phyloP scores from a whole-genome alignment of 2,797 vertebrate species.

The Florisuga fusca region DNA sequence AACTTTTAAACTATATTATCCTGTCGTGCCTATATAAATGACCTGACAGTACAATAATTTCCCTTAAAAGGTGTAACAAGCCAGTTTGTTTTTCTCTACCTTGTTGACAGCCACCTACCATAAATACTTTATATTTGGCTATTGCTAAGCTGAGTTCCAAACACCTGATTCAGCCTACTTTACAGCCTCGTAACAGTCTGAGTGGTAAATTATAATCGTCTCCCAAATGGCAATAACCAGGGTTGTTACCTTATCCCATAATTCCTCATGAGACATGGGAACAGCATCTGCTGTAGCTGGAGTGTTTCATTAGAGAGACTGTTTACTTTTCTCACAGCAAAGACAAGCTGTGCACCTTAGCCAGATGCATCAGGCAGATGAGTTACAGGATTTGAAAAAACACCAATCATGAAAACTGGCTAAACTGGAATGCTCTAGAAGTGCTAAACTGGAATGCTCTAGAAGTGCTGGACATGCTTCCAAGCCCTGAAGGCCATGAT shows the following conservation, averaged over 20 bases:
- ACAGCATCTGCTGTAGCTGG: background rate
- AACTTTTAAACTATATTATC: background rate
- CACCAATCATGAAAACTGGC: background rate
- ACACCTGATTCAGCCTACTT: constrained; percentile 12
- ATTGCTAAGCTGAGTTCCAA: constrained; percentile 24
- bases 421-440: background rate
- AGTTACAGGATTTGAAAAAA: background rate
- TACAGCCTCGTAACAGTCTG: constrained; percentile 28
- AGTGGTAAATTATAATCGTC: constrained; percentile 42
- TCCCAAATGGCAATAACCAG: constrained; percentile 25
- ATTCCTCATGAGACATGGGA: background rate
- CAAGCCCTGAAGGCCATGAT: background rate
- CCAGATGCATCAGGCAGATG: background rate
- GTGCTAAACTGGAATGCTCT: background rate
- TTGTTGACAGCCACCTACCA: background rate
- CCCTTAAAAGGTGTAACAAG: background rate
- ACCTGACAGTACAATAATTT: background rate
- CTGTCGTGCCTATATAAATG: background rate
- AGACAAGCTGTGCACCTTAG: background rate
- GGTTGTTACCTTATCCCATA: constrained; percentile 1
- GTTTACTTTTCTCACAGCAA: background rate
- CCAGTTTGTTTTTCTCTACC: background rate
- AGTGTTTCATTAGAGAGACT: background rate
- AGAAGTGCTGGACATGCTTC: background rate
- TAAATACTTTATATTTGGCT: constrained; percentile 31